Evolutionary conservation across 2,113 vertebrate species (phyloP), one percentile per base, ranked within the genome.

Genomic region (Colossoma macropomum): DNA sequence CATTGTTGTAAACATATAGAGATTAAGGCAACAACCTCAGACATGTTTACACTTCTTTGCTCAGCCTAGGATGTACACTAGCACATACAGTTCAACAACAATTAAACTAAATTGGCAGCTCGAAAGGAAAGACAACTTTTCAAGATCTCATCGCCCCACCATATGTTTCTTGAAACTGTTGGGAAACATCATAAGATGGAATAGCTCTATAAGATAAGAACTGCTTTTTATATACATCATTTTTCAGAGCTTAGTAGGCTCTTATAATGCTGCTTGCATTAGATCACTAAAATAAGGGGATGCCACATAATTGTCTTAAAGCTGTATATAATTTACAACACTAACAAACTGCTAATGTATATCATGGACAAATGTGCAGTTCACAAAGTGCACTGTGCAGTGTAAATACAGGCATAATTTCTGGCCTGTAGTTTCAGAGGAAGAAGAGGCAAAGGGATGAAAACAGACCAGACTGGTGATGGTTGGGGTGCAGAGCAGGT

Each of bases 1-100:
- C 17, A 15, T 38, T 21, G 19, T 11, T 69, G 17, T 71, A 71
- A 45, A 25, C 68, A 45, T 34, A 71, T 62, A 62, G 2, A 62
- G n/a, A 62, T 62, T n/a, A 62, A 62, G 7, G 15, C 25, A n/a
- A 27, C 59, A 62, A 25, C n/a, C 59, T 62, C 59, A 25, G 59
- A 62, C n/a, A 62, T 62, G 59, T 62, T 62, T 62, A 62, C 59
- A 27, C 27, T 62, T 25, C n/a, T 59, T 60, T 60, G 56, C 56
- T 60, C 27, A 27, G 59, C 11, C n/a, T 13, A 27, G 27, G 21
- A 23, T 8, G 21, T 23, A 10, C 54, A 59, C 4, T 16, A n/a
- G 54, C 25, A 11, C n/a, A 62, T 25, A 62, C 0, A 23, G 7
- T 27, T 62, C n/a, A 62, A 62, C 59, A 62, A 13, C n/a, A 27